Percentiles rank a stretch among this genome's conserved stretches.
Evolutionary conservation across 2,797 vertebrate species (phyloP).

Genomic region (Scolopax bukidnonensis): DNA sequence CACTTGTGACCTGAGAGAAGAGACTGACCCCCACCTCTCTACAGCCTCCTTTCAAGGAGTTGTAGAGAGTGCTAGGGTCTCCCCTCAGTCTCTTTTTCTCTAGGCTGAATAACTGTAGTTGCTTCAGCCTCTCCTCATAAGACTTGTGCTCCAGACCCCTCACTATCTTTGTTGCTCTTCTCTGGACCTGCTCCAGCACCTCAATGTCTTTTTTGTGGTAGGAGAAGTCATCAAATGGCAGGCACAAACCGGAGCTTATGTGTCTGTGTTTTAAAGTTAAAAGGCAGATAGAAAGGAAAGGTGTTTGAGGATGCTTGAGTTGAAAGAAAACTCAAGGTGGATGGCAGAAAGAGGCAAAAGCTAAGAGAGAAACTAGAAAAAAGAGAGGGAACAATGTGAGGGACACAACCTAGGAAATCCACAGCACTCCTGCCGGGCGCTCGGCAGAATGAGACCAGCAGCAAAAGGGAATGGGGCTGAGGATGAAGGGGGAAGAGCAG

Average conservation of each 20-base stretch:
- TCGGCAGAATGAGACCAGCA: rapidly evolving
- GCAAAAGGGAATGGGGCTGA: background rate
- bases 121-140: no score
- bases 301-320: background rate
- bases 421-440: rapidly evolving
- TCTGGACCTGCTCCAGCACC: no score
- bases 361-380: background rate
- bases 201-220: no score
- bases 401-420: background rate
- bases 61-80: no score
- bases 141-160: no score
- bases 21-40: no score
- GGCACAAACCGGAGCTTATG: background rate
- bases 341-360: background rate
- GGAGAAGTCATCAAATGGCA: background rate
- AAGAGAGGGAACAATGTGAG: background rate
- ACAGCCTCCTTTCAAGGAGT: no score
- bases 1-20: no score
- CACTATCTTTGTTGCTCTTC: no score
- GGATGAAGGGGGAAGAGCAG: background rate
- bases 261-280: background rate
- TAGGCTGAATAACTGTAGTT: no score
- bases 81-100: no score
- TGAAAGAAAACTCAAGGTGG: background rate
- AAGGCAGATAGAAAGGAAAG: background rate